phyloP scores from a whole-genome alignment of 2,797 vertebrate genomes.

The Smutsia temminckii region DNA sequence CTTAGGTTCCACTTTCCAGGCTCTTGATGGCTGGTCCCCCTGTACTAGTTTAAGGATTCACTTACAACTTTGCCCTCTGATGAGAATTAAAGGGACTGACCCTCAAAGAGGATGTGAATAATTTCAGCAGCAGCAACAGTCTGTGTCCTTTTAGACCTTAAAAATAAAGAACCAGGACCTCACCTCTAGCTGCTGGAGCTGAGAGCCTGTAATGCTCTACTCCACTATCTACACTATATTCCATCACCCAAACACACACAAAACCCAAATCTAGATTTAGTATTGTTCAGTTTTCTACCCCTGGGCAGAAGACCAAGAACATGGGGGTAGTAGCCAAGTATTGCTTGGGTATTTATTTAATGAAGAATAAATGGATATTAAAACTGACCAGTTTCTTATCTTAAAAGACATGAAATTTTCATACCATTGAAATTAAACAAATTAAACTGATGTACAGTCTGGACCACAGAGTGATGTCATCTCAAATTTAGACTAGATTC shows the following conservation, averaged over 20 bases:
- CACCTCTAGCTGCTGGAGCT: not conserved
- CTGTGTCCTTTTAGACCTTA: not conserved
- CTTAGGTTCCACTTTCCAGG: not conserved
- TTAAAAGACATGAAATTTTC: not conserved
- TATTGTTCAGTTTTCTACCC: not conserved
- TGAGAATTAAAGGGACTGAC: not conserved
- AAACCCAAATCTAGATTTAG: not conserved
- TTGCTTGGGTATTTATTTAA: not conserved
- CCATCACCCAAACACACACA: not conserved
- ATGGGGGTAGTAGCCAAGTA: not conserved
- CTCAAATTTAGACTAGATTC: not conserved
- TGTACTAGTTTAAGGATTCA: not conserved
- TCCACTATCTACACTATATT: not conserved
- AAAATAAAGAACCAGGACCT: not conserved
- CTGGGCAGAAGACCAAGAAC: not conserved
- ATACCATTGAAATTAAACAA: not conserved
- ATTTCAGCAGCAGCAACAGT: not conserved
- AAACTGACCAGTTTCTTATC: not conserved
- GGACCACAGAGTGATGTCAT: not conserved
- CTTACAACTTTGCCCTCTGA: not conserved
- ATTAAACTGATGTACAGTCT: not conserved
- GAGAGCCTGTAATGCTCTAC: not conserved
- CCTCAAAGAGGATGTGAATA: not conserved
- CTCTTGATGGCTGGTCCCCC: not conserved
- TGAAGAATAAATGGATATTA: not conserved